Evolutionary conservation across 2,888 invertebrate species (phyloP), one percentile per base, ranked within the genome.

Genomic region (Andrena praecox): DNA sequence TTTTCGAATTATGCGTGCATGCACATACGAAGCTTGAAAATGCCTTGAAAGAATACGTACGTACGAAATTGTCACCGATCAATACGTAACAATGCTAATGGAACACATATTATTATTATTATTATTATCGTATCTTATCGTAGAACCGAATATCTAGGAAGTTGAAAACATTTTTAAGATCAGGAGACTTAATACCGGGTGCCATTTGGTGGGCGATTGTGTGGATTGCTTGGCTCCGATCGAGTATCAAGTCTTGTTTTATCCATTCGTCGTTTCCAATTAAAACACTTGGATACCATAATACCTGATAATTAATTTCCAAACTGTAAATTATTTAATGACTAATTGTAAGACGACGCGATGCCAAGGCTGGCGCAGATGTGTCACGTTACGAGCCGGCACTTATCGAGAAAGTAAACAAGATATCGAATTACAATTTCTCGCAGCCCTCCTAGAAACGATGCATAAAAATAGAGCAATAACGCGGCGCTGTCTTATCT

Each of bases 371-470:
- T 10, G 27, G 27, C n/a, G n/a, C 33, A 33, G 29, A 67, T 62
- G 42, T 68, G 67, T 75, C 42, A 27, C 31, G 20, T 64, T 66
- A 60, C 62, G 33, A 52, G 29, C 29, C 42, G n/a, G 42, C 62
- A 54, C 29, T 62, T 75, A 76, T 56, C 77, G 77, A 68, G 68
- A 78, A 68, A 77, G 77, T 76, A 56, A 76, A 78, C 63, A 76
- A 56, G 68, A 78, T 76, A 78, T 78, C 33, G 48, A 62, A 68
- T 78, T 76, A 78, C 68, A 48, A 76, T 76, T 68, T 63, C 68
- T 63, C 54, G 31, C 62, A 48, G 56, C 20, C 42, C 33, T 27
- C 56, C 12, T 56, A 54, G 62, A 68, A 63, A 68, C 75, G 8
- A 27, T 27, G 31, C 33, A 50, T 69, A 64, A 77, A 77, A 77